A percentile compares a stretch with the other conserved stretches of the same genome.
Evolutionary conservation across 2,113 vertebrate species (phyloP).

Genomic region (Labeo rohita): DNA sequence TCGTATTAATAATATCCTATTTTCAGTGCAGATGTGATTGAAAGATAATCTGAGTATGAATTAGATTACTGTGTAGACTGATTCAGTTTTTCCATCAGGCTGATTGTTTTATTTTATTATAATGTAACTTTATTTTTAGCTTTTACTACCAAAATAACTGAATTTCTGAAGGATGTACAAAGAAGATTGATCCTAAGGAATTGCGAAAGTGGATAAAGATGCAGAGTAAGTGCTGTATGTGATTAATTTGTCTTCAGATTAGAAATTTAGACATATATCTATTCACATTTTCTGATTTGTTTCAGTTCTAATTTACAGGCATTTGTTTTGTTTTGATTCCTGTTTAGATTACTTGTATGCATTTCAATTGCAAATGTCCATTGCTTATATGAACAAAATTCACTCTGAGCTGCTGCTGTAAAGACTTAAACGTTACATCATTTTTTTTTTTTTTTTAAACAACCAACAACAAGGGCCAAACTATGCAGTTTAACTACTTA

Average conservation of each 20-base stretch:
- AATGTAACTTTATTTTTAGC: neutral
- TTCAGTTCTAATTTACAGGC: neutral
- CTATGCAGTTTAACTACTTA: no score
- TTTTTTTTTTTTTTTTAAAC: no score
- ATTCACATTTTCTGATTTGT: neutral
- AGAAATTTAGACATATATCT: neutral
- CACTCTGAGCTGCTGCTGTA: no score
- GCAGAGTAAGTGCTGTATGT: neutral
- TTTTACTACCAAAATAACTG: neutral
- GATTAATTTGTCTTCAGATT: neutral
- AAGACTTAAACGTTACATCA: no score
- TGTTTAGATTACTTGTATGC: neutral
- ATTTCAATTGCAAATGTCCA: neutral
- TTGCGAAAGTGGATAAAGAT: neutral
- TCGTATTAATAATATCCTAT: neutral
- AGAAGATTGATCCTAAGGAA: neutral
- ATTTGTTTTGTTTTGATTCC: neutral
- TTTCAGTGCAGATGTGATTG: neutral
- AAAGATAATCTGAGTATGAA: neutral
- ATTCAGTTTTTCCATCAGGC: neutral
- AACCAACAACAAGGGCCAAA: no score
- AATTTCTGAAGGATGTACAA: neutral
- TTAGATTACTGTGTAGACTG: neutral
- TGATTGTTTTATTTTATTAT: neutral
- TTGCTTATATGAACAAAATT: no score